phyloP scores from a whole-genome alignment of 1,140 invertebrate genomes.

The Sweltsa coloradensis region DNA sequence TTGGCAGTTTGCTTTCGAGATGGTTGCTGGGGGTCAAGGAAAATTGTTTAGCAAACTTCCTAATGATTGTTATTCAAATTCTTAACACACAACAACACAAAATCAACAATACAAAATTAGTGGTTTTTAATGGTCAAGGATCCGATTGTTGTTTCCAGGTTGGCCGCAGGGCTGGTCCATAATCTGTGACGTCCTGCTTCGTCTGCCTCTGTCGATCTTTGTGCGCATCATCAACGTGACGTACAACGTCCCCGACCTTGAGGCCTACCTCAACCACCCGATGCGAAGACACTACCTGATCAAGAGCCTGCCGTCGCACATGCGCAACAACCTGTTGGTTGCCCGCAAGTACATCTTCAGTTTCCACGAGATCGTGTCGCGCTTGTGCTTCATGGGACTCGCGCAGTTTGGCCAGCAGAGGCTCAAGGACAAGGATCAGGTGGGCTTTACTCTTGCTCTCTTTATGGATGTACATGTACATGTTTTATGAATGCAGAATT shows the following conservation, averaged over 20 bases:
- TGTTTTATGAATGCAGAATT: too few relatives aligned
- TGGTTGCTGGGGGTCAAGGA: too few relatives aligned
- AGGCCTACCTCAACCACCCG: slow-evolving; percentile 50
- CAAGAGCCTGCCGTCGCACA: slow-evolving; percentile 35
- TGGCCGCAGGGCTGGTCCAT: slow-evolving; percentile 60
- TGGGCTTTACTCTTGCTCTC: slow-evolving; percentile 12
- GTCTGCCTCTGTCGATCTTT: slow-evolving; percentile 60
- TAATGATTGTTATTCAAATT: too few relatives aligned
- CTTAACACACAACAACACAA: too few relatives aligned
- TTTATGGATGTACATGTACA: too few relatives aligned
- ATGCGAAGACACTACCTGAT: slow-evolving; percentile 51
- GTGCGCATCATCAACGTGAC: slow-evolving; percentile 49
- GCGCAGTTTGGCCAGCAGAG: slow-evolving; percentile 54
- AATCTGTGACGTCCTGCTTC: slow-evolving; percentile 54
- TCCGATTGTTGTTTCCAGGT: too few relatives aligned
- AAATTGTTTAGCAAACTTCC: too few relatives aligned
- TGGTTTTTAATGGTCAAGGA: too few relatives aligned
- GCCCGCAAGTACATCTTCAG: slow-evolving; percentile 51
- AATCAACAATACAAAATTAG: too few relatives aligned
- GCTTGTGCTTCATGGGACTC: slow-evolving; percentile 53
- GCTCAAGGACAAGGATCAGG: slow-evolving; percentile 53
- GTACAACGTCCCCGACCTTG: slow-evolving; percentile 42
- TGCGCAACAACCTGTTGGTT: slow-evolving; percentile 39
- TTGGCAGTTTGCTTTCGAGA: too few relatives aligned
- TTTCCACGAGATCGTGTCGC: slow-evolving; percentile 40